Base-by-base conservation (phyloP, 2,888 invertebrate species). In the Patella ulyssiponensis region DNA sequence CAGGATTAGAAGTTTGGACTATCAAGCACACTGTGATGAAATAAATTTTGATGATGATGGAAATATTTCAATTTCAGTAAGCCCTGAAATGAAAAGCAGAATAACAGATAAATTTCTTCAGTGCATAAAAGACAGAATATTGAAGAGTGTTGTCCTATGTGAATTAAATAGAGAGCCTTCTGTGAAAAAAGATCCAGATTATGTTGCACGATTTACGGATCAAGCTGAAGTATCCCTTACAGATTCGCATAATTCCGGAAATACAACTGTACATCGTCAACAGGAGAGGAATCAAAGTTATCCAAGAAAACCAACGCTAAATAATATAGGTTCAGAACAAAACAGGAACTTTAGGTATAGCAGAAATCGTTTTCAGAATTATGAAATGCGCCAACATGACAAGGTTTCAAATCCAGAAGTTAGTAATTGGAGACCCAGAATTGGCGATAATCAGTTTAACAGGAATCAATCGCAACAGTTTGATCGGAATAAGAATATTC, bases 41-140 rank as follows among this genome's bases (percentile, higher is more conserved):
- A 58, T 58, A 20, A 58, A 58, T 15, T 58, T 58, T 58, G 58
- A 58, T 7, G 58, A 20, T 58, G 20, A 58, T 15, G 64, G 64
- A 20, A 64, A 64, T 14, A 23, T 64, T 20, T 64, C 20, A 23
- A 14, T 64, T 12, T 64, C 64, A 9, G 20, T 23, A 23, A 23
- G 20, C 11, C 20, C 20, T 23, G 64, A 64, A 64, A 64, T 64
- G 64, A 20, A n/a, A 7, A 64, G n/a, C 1, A 64, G 64, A 64
- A 64, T 64, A n/a, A 64, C 64, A n/a, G 64, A 64, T 20, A 64
- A 64, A 64, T 64, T 64, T 14, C n/a, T 64, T 20, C 2, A 64
- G n/a, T 58, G 58, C n/a, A 58, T 58, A 14, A 15, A n/a, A 58
- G 58, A 12, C n/a, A 58, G 58, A 58, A 64, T 20, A 9, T 64